phyloP scores from a whole-genome alignment of 2,888 invertebrate species.

The Biston betularia region DNA sequence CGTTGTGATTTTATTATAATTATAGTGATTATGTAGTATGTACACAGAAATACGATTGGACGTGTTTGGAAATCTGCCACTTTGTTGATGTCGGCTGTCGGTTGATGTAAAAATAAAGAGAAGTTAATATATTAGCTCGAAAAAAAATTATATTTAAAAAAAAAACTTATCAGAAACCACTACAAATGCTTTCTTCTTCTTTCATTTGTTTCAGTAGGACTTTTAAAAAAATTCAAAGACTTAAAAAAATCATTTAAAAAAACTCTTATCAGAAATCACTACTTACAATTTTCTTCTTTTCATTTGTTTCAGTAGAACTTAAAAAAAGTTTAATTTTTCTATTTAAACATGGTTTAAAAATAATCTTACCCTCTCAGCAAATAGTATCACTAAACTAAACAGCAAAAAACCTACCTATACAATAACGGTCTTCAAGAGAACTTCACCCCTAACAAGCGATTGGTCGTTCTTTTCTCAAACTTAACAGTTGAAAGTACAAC shows the following conservation, averaged over 20 bases:
- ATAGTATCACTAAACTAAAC: neutral
- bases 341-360: neutral
- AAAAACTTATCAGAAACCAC: too few relatives aligned
- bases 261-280: neutral
- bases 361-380: conserved; percentile 21
- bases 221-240: neutral
- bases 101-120: neutral
- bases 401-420: neutral
- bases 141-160: too few relatives aligned
- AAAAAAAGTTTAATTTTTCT: too few relatives aligned
- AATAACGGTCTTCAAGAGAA: conserved; percentile 1
- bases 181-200: neutral
- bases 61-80: neutral
- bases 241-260: neutral
- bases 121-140: too few relatives aligned
- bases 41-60: neutral
- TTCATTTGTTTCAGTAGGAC: neutral
- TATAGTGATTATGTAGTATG: neutral
- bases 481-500: conserved; percentile 32
- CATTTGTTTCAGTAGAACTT: too few relatives aligned
- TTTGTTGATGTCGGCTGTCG: too few relatives aligned
- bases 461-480: neutral
- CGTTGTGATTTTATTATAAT: conserved; percentile 13
- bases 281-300: too few relatives aligned
- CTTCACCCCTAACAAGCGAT: conserved; percentile 5